Percentiles rank a stretch among this genome's conserved stretches.
Evolutionary conservation across 2,888 invertebrate genomes (phyloP).

Genomic region (Tineola bisselliella): DNA sequence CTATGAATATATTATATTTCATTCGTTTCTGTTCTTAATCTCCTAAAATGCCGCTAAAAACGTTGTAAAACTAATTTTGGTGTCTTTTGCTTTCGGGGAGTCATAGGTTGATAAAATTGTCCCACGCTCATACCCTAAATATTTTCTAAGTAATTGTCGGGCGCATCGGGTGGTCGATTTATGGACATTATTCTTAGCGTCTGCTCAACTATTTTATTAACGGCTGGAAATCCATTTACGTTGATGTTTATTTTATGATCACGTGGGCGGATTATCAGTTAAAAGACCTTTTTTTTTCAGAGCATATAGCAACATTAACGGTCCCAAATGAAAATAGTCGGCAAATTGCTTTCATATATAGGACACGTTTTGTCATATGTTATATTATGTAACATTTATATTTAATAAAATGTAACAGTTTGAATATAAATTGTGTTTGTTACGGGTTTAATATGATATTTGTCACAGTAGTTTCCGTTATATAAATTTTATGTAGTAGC

Average conservation of each 20-base stretch:
- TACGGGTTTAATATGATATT: background rate
- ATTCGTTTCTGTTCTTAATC: conserved; percentile 6
- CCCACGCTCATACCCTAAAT: conserved; percentile 13
- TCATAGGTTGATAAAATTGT: conserved; percentile 12
- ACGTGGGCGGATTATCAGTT: conserved; percentile 28
- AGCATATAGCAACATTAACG: conserved; percentile 18
- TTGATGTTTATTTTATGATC: conserved; percentile 23
- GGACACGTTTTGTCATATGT: conserved; percentile 9
- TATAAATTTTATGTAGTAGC: background rate
- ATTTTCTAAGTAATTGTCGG: conserved; percentile 23
- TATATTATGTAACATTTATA: conserved; percentile 8
- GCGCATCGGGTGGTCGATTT: conserved; percentile 29
- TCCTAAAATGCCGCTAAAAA: no score
- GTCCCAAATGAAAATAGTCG: conserved; percentile 19
- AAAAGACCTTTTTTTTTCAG: conserved; percentile 20
- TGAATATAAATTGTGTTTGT: background rate
- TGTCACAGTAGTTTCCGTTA: background rate
- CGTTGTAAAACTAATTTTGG: no score
- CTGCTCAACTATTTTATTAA: conserved; percentile 17
- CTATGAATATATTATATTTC: conserved; percentile 29
- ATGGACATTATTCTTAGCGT: conserved; percentile 22
- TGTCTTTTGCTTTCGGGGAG: no score
- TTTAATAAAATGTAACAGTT: conserved; percentile 8
- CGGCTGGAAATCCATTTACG: conserved; percentile 16
- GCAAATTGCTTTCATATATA: conserved; percentile 18